These are phyloP conservation scores for Litocranius walleri DNA, from an alignment of 2,113 vertebrate genomes.

Conservation along the genomic window DNA sequence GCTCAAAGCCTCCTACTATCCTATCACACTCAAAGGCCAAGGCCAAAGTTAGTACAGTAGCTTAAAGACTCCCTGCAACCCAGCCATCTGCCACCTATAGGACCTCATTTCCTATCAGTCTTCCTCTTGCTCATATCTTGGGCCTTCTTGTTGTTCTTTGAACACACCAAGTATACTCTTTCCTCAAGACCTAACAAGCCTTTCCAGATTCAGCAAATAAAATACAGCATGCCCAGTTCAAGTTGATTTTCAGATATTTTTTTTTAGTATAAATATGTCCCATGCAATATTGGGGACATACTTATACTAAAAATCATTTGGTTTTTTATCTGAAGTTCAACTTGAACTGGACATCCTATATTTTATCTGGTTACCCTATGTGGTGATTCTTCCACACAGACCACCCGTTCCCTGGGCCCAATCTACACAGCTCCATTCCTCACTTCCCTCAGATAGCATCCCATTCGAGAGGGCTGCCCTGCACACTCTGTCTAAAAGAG, in stretches of 20 bases:
- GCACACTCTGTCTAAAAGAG: background rate
- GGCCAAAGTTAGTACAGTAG: background rate
- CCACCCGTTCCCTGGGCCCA: background rate
- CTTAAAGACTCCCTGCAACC: background rate
- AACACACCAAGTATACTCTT: background rate
- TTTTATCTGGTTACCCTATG: background rate
- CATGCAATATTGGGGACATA: background rate
- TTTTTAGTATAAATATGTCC: background rate
- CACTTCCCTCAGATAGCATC: background rate
- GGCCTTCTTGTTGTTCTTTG: background rate
- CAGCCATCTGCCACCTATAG: background rate
- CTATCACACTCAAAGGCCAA: background rate
- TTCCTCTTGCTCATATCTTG: background rate
- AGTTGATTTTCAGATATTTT: background rate
- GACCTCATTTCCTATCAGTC: background rate
- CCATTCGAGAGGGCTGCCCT: background rate
- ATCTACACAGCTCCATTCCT: background rate
- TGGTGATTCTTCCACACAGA: background rate
- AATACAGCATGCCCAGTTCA: background rate
- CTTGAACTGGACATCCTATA: background rate
- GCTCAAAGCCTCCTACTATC: background rate
- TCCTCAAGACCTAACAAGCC: background rate
- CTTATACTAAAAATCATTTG: background rate
- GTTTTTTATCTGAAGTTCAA: background rate
- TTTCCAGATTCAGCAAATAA: background rate